Conservation (phyloP, 2,113 vertebrate genomes). For the Anhinga rufa region DNA sequence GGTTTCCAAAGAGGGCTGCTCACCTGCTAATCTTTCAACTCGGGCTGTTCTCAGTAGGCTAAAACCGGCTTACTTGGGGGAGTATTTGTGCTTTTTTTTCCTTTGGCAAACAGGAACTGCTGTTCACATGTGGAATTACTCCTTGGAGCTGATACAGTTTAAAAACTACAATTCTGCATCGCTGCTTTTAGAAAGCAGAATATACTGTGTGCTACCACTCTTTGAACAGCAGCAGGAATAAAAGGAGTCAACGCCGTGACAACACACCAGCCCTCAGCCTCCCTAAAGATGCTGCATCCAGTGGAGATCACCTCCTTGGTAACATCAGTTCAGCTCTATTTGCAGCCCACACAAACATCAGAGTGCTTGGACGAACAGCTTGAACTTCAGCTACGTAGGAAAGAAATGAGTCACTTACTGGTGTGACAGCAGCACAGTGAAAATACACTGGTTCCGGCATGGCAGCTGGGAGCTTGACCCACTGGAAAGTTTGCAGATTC, state of each 20-base stretch:
- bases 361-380: accelerated
- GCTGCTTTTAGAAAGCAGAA: neutral
- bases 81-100: neutral
- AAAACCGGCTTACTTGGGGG: neutral
- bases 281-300: neutral
- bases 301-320: neutral
- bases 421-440: constrained; percentile 96
- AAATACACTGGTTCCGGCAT: constrained; percentile 99
- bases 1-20: neutral
- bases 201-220: accelerated
- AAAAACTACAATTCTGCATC: neutral
- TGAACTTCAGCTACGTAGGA: neutral
- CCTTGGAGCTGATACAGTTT: neutral
- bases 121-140: neutral
- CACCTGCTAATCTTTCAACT: neutral
- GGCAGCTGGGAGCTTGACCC: constrained; percentile 88
- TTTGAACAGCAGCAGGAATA: neutral
- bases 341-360: neutral
- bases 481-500: constrained; percentile 91
- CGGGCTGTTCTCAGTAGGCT: neutral
- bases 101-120: neutral
- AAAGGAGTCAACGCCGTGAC: neutral
- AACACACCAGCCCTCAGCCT: neutral
- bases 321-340: neutral
- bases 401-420: constrained; percentile 73